Conservation (phyloP, 2,113 vertebrate genomes). For the Cranoglanis bouderius region DNA sequence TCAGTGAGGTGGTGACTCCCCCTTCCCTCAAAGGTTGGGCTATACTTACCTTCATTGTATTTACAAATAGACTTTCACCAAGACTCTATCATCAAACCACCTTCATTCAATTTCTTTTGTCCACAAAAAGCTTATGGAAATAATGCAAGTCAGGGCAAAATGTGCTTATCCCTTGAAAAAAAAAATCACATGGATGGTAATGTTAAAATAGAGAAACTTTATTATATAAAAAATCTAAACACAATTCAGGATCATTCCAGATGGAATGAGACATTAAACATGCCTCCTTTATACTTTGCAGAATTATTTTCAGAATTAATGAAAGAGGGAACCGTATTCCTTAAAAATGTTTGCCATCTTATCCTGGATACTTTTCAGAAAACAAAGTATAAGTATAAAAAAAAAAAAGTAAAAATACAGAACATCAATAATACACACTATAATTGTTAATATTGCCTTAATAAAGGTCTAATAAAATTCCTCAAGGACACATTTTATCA, state of each 20-base stretch:
- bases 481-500: constrained; percentile 48
- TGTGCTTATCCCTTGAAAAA: not conserved
- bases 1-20: constrained; percentile 63
- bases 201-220: not conserved
- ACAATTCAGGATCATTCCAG: not conserved
- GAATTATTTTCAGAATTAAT: not conserved
- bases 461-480: constrained; percentile 30
- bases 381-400: too few species aligned
- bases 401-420: not conserved
- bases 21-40: constrained; percentile 63
- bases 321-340: not conserved
- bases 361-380: not conserved
- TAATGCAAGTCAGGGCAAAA: not conserved
- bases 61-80: constrained; percentile 68
- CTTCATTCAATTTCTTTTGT: constrained; percentile 56
- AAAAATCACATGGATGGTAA: not conserved
- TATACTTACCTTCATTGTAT: constrained; percentile 61
- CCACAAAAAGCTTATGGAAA: constrained; percentile 9
- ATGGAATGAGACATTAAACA: not conserved
- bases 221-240: not conserved
- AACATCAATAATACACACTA: not conserved
- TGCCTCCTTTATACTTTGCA: not conserved
- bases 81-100: constrained; percentile 52
- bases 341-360: not conserved
- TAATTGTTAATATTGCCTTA: not conserved